phyloP scores from a whole-genome alignment of 2,888 invertebrate species.

The Pristionchus japonicus region DNA sequence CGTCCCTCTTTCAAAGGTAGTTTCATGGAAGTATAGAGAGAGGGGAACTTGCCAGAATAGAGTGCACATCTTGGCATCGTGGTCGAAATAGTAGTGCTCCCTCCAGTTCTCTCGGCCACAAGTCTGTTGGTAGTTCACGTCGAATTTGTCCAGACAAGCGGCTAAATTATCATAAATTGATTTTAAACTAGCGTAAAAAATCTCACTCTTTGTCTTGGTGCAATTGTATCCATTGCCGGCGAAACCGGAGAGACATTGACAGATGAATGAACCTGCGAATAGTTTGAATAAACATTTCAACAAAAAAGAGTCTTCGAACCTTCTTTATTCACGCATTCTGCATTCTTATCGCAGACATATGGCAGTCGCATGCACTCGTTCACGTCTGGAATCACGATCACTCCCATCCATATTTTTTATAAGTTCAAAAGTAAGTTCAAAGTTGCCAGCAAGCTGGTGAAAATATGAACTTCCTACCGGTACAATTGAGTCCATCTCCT shows the following conservation, averaged over 20 bases:
- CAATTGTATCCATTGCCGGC: constrained; percentile 73
- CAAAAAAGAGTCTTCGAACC: constrained; percentile 43
- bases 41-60: constrained; percentile 29
- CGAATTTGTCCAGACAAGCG: constrained; percentile 70
- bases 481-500: constrained; percentile 72
- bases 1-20: not conserved
- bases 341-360: constrained; percentile 67
- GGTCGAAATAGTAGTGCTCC: constrained; percentile 68
- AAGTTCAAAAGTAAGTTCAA: too few species aligned
- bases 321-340: constrained; percentile 69
- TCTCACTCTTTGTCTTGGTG: constrained; percentile 63
- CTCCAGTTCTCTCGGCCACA: constrained; percentile 68
- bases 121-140: constrained; percentile 64
- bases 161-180: constrained; percentile 52
- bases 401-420: too few species aligned
- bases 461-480: constrained; percentile 59
- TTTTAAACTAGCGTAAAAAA: not conserved
- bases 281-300: not conserved
- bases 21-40: not conserved
- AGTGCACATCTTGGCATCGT: constrained; percentile 60
- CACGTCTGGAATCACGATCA: constrained; percentile 71
- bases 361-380: constrained; percentile 68
- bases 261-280: constrained; percentile 61
- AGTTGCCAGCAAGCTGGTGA: not conserved
- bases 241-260: constrained; percentile 67